These are phyloP conservation scores for Bradysia coprophila DNA, from an alignment of 1,140 invertebrate species.

Conservation along the genomic window DNA sequence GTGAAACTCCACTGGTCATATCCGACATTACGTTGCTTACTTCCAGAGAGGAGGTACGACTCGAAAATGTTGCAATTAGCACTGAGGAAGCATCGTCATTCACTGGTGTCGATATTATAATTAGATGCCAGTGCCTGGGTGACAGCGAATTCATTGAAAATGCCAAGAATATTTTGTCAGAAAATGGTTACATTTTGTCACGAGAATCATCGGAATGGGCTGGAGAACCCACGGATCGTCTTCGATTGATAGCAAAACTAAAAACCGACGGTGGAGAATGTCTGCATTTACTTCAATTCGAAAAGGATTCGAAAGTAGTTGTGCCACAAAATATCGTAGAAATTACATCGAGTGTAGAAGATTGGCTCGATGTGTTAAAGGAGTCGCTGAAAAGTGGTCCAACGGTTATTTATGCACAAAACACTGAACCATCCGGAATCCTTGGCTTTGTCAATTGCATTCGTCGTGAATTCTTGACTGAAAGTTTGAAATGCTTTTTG, in stretches of 20 bases:
- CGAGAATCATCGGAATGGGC: slow-evolving; percentile 94
- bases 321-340: slow-evolving; percentile 62
- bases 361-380: too few relatives aligned
- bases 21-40: slow-evolving; percentile 39
- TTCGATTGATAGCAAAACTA: slow-evolving; percentile 70
- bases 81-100: not conserved
- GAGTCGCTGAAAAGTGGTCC: too few relatives aligned
- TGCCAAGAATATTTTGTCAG: too few relatives aligned
- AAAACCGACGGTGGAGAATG: slow-evolving; percentile 79
- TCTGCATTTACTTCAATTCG: slow-evolving; percentile 64
- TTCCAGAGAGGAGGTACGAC: slow-evolving; percentile 48
- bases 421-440: too few relatives aligned
- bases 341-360: slow-evolving; percentile 78
- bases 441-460: too few relatives aligned
- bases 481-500: too few relatives aligned
- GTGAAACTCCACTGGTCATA: slow-evolving; percentile 38
- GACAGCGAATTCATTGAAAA: too few relatives aligned
- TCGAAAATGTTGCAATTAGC: slow-evolving; percentile 47
- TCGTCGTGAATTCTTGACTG: too few relatives aligned
- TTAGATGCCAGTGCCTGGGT: not conserved
- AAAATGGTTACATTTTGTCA: slow-evolving; percentile 73
- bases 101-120: not conserved
- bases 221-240: slow-evolving; percentile 83
- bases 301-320: slow-evolving; percentile 78
- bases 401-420: too few relatives aligned